Evolutionary conservation across 1,140 invertebrate genomes (phyloP).

Genomic region (Calosoma granatense): DNA sequence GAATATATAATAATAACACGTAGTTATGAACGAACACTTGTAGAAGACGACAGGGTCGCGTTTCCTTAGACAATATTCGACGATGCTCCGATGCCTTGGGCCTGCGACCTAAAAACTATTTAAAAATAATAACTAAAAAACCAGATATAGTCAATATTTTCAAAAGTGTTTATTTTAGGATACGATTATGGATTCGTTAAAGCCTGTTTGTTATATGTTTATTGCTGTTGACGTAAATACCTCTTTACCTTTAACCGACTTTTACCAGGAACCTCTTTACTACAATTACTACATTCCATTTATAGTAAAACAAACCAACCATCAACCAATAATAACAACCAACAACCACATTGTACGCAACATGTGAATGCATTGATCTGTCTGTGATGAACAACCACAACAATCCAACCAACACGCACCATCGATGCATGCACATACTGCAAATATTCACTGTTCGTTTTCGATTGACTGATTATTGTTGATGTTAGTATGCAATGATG

Average conservation of each 20-base stretch:
- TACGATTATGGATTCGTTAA: conserved; percentile 19
- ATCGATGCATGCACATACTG: no score
- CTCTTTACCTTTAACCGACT: not conserved
- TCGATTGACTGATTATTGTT: not conserved
- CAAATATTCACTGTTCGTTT: not conserved
- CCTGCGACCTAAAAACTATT: not conserved
- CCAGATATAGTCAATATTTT: not conserved
- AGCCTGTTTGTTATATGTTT: conserved; percentile 26
- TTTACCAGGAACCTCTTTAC: not conserved
- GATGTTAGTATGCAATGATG: not conserved
- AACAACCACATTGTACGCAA: not conserved
- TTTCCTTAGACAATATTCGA: not conserved
- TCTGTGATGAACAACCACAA: no score
- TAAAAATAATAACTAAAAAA: not conserved
- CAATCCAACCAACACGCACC: no score
- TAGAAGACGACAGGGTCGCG: not conserved
- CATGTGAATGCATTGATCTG: not conserved
- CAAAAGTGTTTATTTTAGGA: not conserved
- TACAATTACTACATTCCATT: no score
- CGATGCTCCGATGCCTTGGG: not conserved
- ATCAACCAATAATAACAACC: not conserved
- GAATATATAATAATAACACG: not conserved
- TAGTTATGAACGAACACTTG: not conserved
- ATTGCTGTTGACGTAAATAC: conserved; percentile 22
- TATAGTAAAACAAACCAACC: not conserved